Conservation (phyloP, 2,113 vertebrate genomes). For the Isurus oxyrinchus region DNA sequence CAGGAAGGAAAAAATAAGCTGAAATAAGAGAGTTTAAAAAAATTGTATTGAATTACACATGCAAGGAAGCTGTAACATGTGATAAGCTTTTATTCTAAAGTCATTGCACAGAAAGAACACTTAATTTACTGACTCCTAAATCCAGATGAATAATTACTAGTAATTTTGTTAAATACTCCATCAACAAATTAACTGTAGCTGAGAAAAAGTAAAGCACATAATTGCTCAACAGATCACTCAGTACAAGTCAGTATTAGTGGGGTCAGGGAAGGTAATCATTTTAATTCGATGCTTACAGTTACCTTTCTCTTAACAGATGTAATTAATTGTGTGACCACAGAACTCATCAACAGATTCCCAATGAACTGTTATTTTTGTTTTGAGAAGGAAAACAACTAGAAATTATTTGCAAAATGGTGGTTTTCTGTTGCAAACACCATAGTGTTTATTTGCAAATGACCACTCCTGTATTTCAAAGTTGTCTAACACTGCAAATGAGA, state of each 20-base stretch:
- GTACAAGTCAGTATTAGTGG: not conserved
- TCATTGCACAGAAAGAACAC: conserved; percentile 3
- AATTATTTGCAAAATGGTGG: not conserved
- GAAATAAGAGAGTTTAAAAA: not conserved
- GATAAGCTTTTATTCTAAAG: not conserved
- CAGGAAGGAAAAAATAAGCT: not conserved
- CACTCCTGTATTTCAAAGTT: not conserved
- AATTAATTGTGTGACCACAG: conserved; percentile 32
- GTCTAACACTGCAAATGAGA: not conserved
- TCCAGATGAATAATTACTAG: conserved; percentile 33
- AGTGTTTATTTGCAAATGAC: not conserved
- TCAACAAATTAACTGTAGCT: conserved; percentile 27
- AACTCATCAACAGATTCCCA: conserved; percentile 30
- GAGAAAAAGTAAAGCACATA: conserved; percentile 35
- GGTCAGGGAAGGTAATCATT: conserved; percentile 29
- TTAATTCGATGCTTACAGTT: conserved; percentile 23
- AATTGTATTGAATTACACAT: not conserved
- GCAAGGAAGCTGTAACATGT: not conserved
- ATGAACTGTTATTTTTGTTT: conserved; percentile 27
- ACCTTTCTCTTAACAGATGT: conserved; percentile 11
- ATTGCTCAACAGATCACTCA: conserved; percentile 24
- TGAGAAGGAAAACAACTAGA: not conserved
- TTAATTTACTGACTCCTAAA: conserved; percentile 4
- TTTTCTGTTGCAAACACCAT: not conserved
- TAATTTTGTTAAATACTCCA: conserved; percentile 35